These are phyloP conservation scores for Argyresthia goedartella DNA, from an alignment of 2,888 invertebrate species.

Conservation along the genomic window DNA sequence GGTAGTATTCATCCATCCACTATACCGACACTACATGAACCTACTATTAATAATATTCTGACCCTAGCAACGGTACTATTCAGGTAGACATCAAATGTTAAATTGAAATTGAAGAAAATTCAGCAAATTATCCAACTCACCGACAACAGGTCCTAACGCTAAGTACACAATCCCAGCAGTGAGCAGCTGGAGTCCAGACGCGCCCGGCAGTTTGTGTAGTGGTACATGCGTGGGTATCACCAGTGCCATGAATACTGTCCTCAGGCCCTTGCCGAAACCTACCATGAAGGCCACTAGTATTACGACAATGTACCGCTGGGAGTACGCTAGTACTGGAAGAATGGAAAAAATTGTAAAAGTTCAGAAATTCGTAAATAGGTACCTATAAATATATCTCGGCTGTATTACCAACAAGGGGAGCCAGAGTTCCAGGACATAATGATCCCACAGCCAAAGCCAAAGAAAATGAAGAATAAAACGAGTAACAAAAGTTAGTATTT, in stretches of 20 bases:
- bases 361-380: not conserved
- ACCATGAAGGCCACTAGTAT: slow-evolving; percentile 74
- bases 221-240: slow-evolving; percentile 81
- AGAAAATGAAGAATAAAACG: too few species aligned
- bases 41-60: too few species aligned
- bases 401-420: not conserved
- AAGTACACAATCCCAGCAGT: slow-evolving; percentile 76
- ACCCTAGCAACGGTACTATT: too few species aligned
- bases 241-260: slow-evolving; percentile 81
- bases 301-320: slow-evolving; percentile 66
- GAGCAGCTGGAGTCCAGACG: slow-evolving; percentile 77
- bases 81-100: too few species aligned
- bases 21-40: too few species aligned
- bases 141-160: slow-evolving; percentile 75
- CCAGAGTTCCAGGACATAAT: too few species aligned
- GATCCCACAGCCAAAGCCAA: too few species aligned
- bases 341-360: slow-evolving; percentile 11
- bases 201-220: slow-evolving; percentile 76
- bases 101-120: too few species aligned
- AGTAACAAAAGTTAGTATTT: too few species aligned
- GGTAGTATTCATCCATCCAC: too few species aligned
- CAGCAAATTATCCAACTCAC: slow-evolving; percentile 38
- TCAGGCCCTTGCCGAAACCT: slow-evolving; percentile 78
- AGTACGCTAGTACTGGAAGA: slow-evolving; percentile 71
- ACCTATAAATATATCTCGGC: not conserved